Percentiles rank a stretch among this genome's conserved stretches.
phyloP scores from a whole-genome alignment of 2,888 invertebrate species.

The Copidosoma aretas region DNA sequence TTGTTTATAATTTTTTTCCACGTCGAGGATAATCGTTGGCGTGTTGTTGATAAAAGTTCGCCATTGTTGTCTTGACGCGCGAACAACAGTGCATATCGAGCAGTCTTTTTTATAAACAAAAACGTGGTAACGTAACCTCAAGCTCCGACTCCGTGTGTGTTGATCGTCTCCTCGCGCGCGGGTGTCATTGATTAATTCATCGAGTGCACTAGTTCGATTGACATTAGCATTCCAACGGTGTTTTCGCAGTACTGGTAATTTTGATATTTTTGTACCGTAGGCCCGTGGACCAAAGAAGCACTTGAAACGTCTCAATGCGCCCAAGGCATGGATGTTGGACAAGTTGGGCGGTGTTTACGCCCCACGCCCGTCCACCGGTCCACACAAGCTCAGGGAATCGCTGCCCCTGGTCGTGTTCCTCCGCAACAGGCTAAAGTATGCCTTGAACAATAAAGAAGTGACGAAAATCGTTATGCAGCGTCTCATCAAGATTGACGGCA shows the following conservation, averaged over 20 bases:
- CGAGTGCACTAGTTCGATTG: neutral
- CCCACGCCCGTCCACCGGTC: conserved; percentile 95
- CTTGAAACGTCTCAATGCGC: conserved; percentile 98
- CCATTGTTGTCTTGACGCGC: neutral
- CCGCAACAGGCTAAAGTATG: conserved; percentile 97
- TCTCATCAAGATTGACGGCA: conserved; percentile 96
- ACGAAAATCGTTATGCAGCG: conserved; percentile 98
- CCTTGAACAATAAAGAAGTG: conserved; percentile 94
- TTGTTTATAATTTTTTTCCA: neutral
- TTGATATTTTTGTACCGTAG: conserved; percentile 64
- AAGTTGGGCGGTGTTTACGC: conserved; percentile 98
- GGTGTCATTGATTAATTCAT: neutral
- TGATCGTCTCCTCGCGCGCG: neutral
- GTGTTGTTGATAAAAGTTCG: neutral
- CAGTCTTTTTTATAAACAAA: conserved; percentile 27
- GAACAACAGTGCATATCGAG: conserved; percentile 11
- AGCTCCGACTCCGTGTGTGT: neutral
- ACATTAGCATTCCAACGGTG: neutral
- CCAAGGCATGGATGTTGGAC: conserved; percentile 99
- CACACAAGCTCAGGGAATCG: conserved; percentile 97
- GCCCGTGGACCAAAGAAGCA: conserved; percentile 99
- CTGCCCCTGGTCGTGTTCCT: conserved; percentile 95
- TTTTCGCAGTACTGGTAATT: neutral
- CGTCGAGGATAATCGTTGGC: neutral
- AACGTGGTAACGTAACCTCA: conserved; percentile 36